Evolutionary conservation across 2,797 vertebrate species (phyloP).

Genomic region (Phalloptychus januarius): DNA sequence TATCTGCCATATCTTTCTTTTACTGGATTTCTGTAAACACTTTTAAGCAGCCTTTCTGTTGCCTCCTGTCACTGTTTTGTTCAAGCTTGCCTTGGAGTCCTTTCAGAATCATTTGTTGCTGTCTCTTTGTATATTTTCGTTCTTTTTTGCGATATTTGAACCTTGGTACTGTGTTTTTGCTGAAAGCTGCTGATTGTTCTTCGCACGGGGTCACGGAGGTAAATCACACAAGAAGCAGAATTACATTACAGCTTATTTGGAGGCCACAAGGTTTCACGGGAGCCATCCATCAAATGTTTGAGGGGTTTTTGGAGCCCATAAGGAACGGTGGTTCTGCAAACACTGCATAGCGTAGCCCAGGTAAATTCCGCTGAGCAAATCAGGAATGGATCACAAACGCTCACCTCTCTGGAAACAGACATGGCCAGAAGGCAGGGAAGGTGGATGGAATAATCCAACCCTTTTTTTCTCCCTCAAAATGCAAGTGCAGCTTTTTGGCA

Average conservation of each 20-base stretch:
- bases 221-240: conserved; percentile 75
- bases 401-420: conserved; percentile 23
- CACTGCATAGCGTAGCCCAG: conserved; percentile 55
- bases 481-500: conserved; percentile 1
- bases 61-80: conserved; percentile 43
- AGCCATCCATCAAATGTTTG: conserved; percentile 78
- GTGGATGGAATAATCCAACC: conserved; percentile 27
- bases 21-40: conserved; percentile 21
- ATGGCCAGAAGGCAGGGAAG: conserved; percentile 19
- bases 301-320: conserved; percentile 51
- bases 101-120: conserved; percentile 61
- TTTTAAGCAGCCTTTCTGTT: conserved; percentile 19
- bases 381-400: conserved; percentile 21
- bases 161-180: conserved; percentile 67
- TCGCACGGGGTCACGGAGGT: conserved; percentile 67
- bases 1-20: not conserved
- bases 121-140: conserved; percentile 38
- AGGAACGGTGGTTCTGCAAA: conserved; percentile 67
- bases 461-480: not conserved
- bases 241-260: conserved; percentile 80
- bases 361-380: conserved; percentile 53
- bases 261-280: conserved; percentile 71
- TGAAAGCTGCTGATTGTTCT: conserved; percentile 76
- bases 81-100: conserved; percentile 26
- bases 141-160: conserved; percentile 68